phyloP scores from a whole-genome alignment of 2,113 vertebrate genomes.

The Hyla sarda region DNA sequence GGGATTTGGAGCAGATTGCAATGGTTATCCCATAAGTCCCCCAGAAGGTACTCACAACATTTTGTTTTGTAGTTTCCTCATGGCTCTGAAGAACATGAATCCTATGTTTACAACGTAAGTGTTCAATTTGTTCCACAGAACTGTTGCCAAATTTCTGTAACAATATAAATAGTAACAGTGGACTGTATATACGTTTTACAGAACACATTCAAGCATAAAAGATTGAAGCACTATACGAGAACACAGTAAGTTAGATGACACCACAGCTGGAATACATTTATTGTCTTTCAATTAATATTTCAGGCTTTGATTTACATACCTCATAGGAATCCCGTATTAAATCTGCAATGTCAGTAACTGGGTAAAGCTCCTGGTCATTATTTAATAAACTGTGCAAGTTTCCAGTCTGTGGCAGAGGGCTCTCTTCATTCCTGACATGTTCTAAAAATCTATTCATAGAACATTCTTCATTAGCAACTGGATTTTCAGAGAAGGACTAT shows the following conservation, averaged over 20 bases:
- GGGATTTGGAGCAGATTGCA: not conserved
- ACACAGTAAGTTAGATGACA: not conserved
- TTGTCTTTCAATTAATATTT: not conserved
- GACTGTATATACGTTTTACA: not conserved
- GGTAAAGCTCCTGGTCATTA: slow-evolving; percentile 67
- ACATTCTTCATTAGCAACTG: not conserved
- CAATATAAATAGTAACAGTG: not conserved
- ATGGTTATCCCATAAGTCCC: not conserved
- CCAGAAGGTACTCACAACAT: slow-evolving; percentile 80
- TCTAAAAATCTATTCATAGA: slow-evolving; percentile 86
- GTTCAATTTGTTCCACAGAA: slow-evolving; percentile 88
- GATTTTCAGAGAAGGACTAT: too few relatives aligned
- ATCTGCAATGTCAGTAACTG: slow-evolving; percentile 80
- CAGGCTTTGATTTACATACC: slow-evolving; percentile 68
- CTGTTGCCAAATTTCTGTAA: slow-evolving; percentile 87
- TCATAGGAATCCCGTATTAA: slow-evolving; percentile 89
- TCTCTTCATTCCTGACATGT: slow-evolving; percentile 83
- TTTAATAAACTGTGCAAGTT: slow-evolving; percentile 77
- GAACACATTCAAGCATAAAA: not conserved
- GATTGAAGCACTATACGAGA: not conserved
- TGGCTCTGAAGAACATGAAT: slow-evolving; percentile 91
- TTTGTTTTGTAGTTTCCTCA: slow-evolving; percentile 92
- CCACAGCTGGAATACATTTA: not conserved
- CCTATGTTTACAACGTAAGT: slow-evolving; percentile 87
- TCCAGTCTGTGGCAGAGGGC: slow-evolving; percentile 71